Evolutionary conservation across 53 echinoderm and acorn worm genomes (phyloP).

Genomic region (Pentamera pediparva): DNA sequence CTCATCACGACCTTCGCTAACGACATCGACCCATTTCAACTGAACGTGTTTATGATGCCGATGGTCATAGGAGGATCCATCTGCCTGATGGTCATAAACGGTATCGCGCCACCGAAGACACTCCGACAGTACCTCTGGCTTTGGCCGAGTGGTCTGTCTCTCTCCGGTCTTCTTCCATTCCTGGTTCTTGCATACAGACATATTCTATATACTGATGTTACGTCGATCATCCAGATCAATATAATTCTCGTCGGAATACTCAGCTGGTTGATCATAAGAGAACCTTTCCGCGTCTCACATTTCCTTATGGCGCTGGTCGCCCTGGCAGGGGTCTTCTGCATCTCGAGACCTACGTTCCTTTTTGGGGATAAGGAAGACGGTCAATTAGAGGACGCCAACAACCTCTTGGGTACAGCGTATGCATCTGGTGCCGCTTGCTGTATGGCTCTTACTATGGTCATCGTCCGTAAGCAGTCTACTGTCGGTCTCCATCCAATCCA

Average conservation of each 20-base stretch:
- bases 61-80: not conserved
- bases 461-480: slow-evolving; percentile 7
- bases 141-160: not conserved
- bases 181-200: not conserved
- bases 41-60: not conserved
- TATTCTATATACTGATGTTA: not conserved
- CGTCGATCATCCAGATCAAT: not conserved
- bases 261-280: slow-evolving; percentile 3
- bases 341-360: not conserved
- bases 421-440: not conserved
- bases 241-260: not conserved
- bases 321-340: not conserved
- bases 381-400: not conserved
- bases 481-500: not conserved
- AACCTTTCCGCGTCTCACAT: not conserved
- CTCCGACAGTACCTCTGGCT: not conserved
- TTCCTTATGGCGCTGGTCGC: not conserved
- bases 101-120: not conserved
- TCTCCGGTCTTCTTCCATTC: not conserved
- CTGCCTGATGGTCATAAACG: not conserved
- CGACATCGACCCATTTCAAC: not conserved
- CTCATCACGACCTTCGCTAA: not conserved
- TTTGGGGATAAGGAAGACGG: not conserved
- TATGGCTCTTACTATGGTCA: not conserved
- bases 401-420: not conserved